Conservation (phyloP, 1,140 invertebrate genomes). For the Sminthurides bifidus region DNA sequence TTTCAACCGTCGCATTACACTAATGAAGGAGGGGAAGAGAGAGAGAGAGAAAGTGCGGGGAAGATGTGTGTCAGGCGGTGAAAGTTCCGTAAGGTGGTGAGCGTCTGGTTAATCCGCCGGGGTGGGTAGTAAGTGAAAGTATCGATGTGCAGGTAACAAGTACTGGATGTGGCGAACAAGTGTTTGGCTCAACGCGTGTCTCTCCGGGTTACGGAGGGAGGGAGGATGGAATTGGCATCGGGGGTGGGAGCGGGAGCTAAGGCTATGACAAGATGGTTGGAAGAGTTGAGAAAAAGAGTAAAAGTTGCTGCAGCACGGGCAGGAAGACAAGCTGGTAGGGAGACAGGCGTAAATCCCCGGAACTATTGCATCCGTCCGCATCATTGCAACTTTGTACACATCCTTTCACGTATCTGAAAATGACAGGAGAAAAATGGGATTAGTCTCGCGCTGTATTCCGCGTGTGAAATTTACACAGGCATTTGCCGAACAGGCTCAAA, state of each 20-base stretch:
- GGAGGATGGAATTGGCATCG: background rate
- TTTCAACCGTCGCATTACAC: too few relatives aligned
- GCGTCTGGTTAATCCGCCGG: background rate
- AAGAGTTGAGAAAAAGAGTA: background rate
- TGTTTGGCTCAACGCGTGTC: background rate
- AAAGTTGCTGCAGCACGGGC: background rate
- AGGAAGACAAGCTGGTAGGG: background rate
- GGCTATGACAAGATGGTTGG: background rate
- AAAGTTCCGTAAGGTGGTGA: background rate
- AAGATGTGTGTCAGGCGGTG: too few relatives aligned
- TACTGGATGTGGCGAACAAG: background rate
- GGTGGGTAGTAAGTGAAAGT: background rate
- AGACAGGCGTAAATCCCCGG: background rate
- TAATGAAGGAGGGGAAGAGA: too few relatives aligned
- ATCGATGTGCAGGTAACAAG: background rate
- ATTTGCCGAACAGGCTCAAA: background rate
- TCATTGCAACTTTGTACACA: constrained; percentile 79
- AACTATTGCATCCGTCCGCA: constrained; percentile 65
- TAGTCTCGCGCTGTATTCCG: too few relatives aligned
- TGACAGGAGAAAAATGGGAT: constrained; percentile 12
- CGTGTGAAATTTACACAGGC: too few relatives aligned
- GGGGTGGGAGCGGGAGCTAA: background rate
- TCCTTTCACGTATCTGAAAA: constrained; percentile 64
- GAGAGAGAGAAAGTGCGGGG: too few relatives aligned
- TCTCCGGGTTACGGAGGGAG: background rate